Percentiles rank a stretch among this genome's conserved stretches.
Conservation (phyloP, 2,888 invertebrate species). For the Phragmatobia fuliginosa region DNA sequence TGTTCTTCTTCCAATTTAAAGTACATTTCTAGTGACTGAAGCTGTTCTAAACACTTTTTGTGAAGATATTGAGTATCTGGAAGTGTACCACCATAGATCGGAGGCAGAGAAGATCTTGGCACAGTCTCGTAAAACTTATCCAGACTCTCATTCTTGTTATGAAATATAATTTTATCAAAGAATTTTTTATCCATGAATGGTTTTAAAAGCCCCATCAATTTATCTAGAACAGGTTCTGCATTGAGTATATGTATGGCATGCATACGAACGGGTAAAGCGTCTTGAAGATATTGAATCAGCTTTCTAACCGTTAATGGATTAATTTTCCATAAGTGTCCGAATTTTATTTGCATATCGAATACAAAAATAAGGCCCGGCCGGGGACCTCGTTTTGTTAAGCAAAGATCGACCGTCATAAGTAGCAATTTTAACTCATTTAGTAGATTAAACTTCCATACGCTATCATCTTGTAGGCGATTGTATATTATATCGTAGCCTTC, state of each 20-base stretch:
- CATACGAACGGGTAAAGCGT: constrained; percentile 84
- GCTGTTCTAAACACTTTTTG: constrained; percentile 27
- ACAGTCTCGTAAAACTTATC: constrained; percentile 70
- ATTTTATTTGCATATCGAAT: constrained; percentile 85
- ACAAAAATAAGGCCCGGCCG: constrained; percentile 83
- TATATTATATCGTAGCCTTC: constrained; percentile 19
- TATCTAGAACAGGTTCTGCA: constrained; percentile 26
- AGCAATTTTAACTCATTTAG: constrained; percentile 10
- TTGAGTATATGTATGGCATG: constrained; percentile 87
- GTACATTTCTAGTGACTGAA: constrained; percentile 27
- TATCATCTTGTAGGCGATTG: constrained; percentile 7
- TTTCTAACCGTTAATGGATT: constrained; percentile 75
- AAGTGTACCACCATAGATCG: constrained; percentile 83
- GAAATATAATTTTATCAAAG: constrained; percentile 71
- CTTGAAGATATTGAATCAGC: constrained; percentile 86
- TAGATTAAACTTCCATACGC: constrained; percentile 9
- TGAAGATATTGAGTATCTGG: constrained; percentile 39
- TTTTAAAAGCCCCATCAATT: constrained; percentile 48
- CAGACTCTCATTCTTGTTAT: constrained; percentile 69
- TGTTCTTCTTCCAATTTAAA: constrained; percentile 43
- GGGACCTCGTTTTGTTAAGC: constrained; percentile 76
- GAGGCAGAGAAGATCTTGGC: constrained; percentile 78
- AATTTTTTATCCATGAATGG: constrained; percentile 76
- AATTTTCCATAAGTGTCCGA: constrained; percentile 77
- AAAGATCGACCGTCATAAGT: constrained; percentile 34